Conservation (phyloP, 2,113 vertebrate species). For the Thamnophis sirtalis region DNA sequence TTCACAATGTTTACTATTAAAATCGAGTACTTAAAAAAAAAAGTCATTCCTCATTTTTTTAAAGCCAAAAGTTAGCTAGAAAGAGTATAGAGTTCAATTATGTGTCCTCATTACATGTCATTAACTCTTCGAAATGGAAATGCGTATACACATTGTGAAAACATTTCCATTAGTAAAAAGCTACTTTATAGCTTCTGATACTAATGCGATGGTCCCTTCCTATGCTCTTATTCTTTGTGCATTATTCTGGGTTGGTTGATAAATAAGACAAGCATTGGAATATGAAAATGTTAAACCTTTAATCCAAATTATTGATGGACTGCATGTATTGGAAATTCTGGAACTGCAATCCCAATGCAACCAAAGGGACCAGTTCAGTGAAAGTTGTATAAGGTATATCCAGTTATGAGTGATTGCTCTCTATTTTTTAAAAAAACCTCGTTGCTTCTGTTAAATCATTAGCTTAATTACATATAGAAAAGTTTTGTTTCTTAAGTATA, state of each 20-base stretch:
- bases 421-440: not conserved
- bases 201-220: not conserved
- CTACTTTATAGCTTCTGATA: not conserved
- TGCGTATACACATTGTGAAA: not conserved
- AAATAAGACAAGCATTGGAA: not conserved
- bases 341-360: not conserved
- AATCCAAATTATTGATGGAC: not conserved
- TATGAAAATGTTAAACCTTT: not conserved
- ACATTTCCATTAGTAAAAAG: not conserved
- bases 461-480: not conserved
- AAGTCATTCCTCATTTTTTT: not conserved
- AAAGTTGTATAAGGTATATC: not conserved
- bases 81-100: not conserved
- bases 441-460: not conserved
- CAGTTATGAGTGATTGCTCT: not conserved
- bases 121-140: not conserved
- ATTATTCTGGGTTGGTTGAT: not conserved
- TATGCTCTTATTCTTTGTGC: not conserved
- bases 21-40: not conserved
- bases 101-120: not conserved
- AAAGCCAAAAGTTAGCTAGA: not conserved
- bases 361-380: not conserved
- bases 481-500: not conserved
- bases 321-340: not conserved
- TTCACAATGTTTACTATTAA: not conserved